Percentiles rank a stretch among this genome's conserved stretches.
phyloP scores from a whole-genome alignment of 2,888 invertebrate genomes.

The Oscheius myriophilus region DNA sequence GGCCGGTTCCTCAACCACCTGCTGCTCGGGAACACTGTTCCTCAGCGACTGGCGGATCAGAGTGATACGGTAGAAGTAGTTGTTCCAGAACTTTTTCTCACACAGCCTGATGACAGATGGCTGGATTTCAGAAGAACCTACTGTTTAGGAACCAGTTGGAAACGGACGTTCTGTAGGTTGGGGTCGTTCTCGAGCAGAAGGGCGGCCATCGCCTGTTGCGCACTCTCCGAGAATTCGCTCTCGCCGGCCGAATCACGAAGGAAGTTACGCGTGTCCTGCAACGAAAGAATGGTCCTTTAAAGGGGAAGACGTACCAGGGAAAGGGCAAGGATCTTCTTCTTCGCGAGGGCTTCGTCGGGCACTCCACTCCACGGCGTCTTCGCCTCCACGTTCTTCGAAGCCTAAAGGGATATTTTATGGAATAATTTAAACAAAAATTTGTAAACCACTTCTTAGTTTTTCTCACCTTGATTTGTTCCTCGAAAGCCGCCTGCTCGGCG shows the following conservation, averaged over 20 bases:
- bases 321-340: slow-evolving; percentile 92
- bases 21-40: slow-evolving; percentile 17
- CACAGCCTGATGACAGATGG: slow-evolving; percentile 73
- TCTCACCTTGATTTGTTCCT: slow-evolving; percentile 81
- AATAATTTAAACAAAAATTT: background rate
- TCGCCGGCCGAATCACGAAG: slow-evolving; percentile 89
- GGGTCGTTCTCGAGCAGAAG: slow-evolving; percentile 93
- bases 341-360: slow-evolving; percentile 90
- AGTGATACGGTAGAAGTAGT: slow-evolving; percentile 98
- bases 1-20: background rate
- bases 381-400: slow-evolving; percentile 67
- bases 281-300: slow-evolving; percentile 32
- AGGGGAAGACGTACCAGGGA: slow-evolving; percentile 78
- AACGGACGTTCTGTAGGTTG: slow-evolving; percentile 96
- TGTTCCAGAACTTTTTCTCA: slow-evolving; percentile 99
- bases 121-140: slow-evolving; percentile 76
- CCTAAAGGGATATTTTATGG: background rate
- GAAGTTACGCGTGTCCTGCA: slow-evolving; percentile 93
- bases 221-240: slow-evolving; percentile 82
- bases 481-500: slow-evolving; percentile 94
- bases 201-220: slow-evolving; percentile 80
- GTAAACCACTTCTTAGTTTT: background rate
- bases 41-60: slow-evolving; percentile 91
- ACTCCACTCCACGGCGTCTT: slow-evolving; percentile 94
- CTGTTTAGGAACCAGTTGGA: slow-evolving; percentile 99